Evolutionary conservation across 2,888 invertebrate genomes (phyloP).

Genomic region (Lordiphosa andalusiaca): DNA sequence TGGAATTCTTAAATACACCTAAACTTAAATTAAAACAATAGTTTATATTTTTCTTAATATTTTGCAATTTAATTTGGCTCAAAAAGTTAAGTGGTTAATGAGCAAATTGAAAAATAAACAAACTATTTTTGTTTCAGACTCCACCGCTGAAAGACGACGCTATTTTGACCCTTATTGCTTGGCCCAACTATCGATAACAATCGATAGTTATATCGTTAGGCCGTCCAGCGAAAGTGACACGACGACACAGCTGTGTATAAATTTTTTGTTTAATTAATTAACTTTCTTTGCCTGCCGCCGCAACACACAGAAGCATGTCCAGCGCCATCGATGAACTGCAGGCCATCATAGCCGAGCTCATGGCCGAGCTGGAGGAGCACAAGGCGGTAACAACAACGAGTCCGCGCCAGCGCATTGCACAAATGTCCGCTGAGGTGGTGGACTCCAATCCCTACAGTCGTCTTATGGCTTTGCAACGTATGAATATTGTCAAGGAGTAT

Average conservation of each 20-base stretch:
- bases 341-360: slow-evolving; percentile 84
- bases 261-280: slow-evolving; percentile 17
- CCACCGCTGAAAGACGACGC: too few relatives aligned
- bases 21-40: too few relatives aligned
- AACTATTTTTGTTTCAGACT: too few relatives aligned
- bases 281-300: neutral
- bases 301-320: slow-evolving; percentile 81
- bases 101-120: too few relatives aligned
- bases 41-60: too few relatives aligned
- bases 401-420: slow-evolving; percentile 87
- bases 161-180: too few relatives aligned
- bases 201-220: too few relatives aligned
- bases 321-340: slow-evolving; percentile 83
- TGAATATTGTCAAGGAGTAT: slow-evolving; percentile 99
- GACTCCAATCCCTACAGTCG: slow-evolving; percentile 99
- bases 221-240: slow-evolving; percentile 49
- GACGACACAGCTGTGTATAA: slow-evolving; percentile 49
- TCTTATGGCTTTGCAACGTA: slow-evolving; percentile 98
- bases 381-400: slow-evolving; percentile 33
- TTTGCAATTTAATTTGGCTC: too few relatives aligned
- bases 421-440: slow-evolving; percentile 97
- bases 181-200: too few relatives aligned
- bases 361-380: slow-evolving; percentile 83
- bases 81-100: too few relatives aligned
- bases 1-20: too few relatives aligned